These are phyloP conservation scores for Rhodophaea formosa DNA, from an alignment of 2,888 invertebrate genomes.

Conservation along the genomic window DNA sequence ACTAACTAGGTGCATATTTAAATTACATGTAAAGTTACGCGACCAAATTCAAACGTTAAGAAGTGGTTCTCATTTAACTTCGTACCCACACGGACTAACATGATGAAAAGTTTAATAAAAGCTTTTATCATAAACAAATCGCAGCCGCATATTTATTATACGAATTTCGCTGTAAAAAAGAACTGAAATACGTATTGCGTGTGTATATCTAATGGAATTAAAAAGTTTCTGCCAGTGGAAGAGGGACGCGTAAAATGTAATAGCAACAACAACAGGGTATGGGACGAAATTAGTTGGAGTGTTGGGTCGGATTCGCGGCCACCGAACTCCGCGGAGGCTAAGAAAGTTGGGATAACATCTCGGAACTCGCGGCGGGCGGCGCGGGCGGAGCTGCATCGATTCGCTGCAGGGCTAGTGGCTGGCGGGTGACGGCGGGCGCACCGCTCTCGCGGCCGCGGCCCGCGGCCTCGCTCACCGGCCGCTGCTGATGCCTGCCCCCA, in stretches of 20 bases:
- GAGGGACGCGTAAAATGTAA: constrained; percentile 3
- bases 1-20: too few species aligned
- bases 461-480: constrained; percentile 14
- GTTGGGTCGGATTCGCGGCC: constrained; percentile 24
- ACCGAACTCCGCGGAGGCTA: constrained; percentile 10
- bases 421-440: constrained; percentile 34
- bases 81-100: too few species aligned
- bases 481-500: constrained; percentile 25
- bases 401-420: constrained; percentile 50
- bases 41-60: too few species aligned
- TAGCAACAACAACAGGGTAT: not conserved
- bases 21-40: too few species aligned
- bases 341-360: constrained; percentile 41
- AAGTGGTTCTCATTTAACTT: too few species aligned
- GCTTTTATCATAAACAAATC: too few species aligned
- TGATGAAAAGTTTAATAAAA: too few species aligned
- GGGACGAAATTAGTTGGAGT: constrained; percentile 25
- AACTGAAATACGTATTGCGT: too few species aligned
- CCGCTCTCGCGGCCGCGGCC: constrained; percentile 15
- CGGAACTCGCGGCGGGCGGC: constrained; percentile 35
- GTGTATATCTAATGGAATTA: not conserved
- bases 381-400: constrained; percentile 67
- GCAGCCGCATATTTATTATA: too few species aligned
- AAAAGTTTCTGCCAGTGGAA: not conserved
- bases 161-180: too few species aligned